These are phyloP conservation scores for Umimayanthus chanpuru DNA, from an alignment of 92 coral and sea anemone genomes.

Conservation along the genomic window DNA sequence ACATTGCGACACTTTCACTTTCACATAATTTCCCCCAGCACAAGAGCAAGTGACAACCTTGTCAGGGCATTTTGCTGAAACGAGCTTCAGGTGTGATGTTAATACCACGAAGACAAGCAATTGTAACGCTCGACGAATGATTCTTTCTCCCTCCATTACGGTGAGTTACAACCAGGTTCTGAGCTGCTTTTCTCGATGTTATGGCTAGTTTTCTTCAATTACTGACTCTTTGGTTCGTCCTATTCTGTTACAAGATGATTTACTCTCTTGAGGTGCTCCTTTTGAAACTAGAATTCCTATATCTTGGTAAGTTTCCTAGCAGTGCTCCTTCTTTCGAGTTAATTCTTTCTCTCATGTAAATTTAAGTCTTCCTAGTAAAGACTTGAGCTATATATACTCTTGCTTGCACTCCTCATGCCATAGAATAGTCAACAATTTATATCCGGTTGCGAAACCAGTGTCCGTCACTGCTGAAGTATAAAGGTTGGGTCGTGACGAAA, in stretches of 20 bases:
- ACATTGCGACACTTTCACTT: background rate
- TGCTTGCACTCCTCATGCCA: too few relatives aligned
- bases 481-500: background rate
- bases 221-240: background rate
- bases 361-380: too few relatives aligned
- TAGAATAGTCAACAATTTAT: too few relatives aligned
- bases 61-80: conserved; percentile 13
- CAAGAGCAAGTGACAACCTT: background rate
- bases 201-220: background rate
- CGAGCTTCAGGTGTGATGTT: background rate
- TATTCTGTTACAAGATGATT: background rate
- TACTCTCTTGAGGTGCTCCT: background rate
- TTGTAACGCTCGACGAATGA: background rate
- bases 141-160: background rate
- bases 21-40: background rate
- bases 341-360: background rate
- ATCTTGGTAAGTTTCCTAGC: background rate
- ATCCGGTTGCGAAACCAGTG: background rate
- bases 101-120: background rate
- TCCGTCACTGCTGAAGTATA: background rate
- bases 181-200: background rate
- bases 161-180: background rate
- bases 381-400: too few relatives aligned
- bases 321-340: too few relatives aligned
- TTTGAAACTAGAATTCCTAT: background rate